Conservation (phyloP, 2,797 vertebrate species). For the Malurus leucopterus region DNA sequence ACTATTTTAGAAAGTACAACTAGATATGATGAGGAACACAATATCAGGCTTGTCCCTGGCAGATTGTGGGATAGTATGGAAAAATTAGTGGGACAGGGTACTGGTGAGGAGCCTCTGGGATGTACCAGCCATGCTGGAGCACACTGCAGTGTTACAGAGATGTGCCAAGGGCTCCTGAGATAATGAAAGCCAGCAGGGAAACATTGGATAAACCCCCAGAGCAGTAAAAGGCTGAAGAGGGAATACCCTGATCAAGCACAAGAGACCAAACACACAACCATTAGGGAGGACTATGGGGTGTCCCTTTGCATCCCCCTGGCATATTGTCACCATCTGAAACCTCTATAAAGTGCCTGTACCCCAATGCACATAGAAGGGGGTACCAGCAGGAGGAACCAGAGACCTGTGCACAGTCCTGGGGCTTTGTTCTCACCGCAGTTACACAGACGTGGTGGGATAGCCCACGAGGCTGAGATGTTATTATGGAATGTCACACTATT, state of each 20-base stretch:
- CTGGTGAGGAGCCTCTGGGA: neutral
- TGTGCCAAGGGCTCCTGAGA: neutral
- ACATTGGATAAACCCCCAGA: accelerated
- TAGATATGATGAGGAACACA: neutral
- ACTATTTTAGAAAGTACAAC: neutral
- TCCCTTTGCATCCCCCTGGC: accelerated
- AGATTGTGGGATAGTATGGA: neutral
- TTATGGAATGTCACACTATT: neutral
- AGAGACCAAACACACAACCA: neutral
- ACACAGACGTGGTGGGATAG: neutral
- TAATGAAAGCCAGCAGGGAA: neutral
- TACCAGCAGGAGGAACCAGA: neutral
- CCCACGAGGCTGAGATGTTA: neutral
- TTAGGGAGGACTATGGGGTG: neutral
- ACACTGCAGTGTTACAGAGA: neutral
- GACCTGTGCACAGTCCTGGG: neutral
- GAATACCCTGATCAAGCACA: neutral
- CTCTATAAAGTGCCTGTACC: neutral
- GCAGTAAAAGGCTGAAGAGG: neutral
- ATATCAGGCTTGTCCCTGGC: neutral
- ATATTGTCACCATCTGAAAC: neutral
- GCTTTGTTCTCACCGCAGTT: neutral
- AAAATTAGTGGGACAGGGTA: neutral
- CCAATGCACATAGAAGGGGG: neutral
- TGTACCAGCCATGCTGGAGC: no score